Base-by-base conservation (phyloP, 2,888 invertebrate genomes). In the Hoplodrina ambigua region DNA sequence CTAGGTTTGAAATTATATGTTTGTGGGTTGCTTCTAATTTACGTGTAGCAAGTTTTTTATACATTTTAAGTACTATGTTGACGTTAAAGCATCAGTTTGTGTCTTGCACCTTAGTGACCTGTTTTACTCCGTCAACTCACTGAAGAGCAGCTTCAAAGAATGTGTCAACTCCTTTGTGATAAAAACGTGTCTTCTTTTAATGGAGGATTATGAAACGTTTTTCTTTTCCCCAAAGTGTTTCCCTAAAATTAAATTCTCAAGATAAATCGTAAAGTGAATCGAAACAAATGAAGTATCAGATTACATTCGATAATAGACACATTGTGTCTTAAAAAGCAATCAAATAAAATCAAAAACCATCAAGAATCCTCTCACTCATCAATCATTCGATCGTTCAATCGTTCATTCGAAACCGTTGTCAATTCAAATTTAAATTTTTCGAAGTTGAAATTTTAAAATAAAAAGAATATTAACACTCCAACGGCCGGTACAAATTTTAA, bases 381-480 rank as follows among this genome's bases (percentile, higher is more conserved):
- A 87, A 86, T 89, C 87, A 89, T 79, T 83, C 60, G 72, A 73
- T 61, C 75, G 70, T 72, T 72, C 73, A 80, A 80, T 86, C 83
- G 75, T 80, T 70, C 86, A 81, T 77, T 81, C 72, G 74, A 79
- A 84, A 88, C 84, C 83, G 80, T 84, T 88, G 88, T 90, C 91
- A 90, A 87, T 87, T 87, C 86, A 77, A 90, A 90, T 90, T 88
- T 87, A 81, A 83, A 88, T 84, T 84, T 86, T 80, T 61, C 69
- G 75, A 85, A 56, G 73, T 67, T 72, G 63, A 86, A 83, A 82
- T 80, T 79, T 79, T 64, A 75, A 81, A 81, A 80, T 64, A 74
- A 74, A 84, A 84, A 82, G 80, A 82, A 81, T 77, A 74, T 83
- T 84, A 89, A 90, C 88, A 87, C 87, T 88, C 69, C 55, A 88